These are phyloP conservation scores for Trichonephila inaurata DNA, from an alignment of 1,140 invertebrate genomes.

Conservation along the genomic window DNA sequence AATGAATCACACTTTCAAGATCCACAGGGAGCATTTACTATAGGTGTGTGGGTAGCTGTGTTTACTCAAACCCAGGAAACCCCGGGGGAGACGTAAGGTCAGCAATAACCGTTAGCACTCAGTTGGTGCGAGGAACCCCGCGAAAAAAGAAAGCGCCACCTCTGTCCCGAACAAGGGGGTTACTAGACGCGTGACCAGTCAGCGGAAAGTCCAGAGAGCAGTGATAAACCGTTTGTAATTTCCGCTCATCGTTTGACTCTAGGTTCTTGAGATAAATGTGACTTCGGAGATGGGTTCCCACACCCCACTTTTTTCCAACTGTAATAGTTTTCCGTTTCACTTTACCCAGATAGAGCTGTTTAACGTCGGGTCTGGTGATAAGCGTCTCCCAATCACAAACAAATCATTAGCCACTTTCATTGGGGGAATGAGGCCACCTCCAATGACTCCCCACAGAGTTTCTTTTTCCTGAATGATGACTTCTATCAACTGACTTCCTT, in stretches of 20 bases:
- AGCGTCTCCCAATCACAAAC: constrained; percentile 33
- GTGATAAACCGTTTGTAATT: constrained; percentile 74
- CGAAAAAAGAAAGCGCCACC: neutral
- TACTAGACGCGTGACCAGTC: constrained; percentile 27
- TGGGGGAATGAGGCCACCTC: neutral
- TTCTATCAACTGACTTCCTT: neutral
- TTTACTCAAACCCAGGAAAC: constrained; percentile 18
- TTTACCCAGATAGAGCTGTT: neutral
- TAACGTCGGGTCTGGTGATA: constrained; percentile 6
- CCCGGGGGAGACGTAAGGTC: constrained; percentile 41
- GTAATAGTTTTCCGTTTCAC: constrained; percentile 25
- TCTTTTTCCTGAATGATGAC: neutral
- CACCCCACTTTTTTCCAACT: neutral
- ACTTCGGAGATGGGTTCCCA: neutral
- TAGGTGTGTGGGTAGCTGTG: neutral
- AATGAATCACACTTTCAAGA: constrained; percentile 67
- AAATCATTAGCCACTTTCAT: constrained; percentile 52
- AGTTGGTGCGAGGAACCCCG: neutral
- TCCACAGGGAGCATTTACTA: constrained; percentile 38
- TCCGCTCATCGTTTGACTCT: constrained; percentile 63
- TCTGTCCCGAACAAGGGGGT: neutral
- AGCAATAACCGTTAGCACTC: constrained; percentile 53
- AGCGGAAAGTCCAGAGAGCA: constrained; percentile 32
- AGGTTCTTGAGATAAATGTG: constrained; percentile 37
- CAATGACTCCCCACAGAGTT: constrained; percentile 13